These are phyloP conservation scores for Drosophila sp. DNA, from an alignment of 1,140 invertebrate genomes.

Conservation along the genomic window DNA sequence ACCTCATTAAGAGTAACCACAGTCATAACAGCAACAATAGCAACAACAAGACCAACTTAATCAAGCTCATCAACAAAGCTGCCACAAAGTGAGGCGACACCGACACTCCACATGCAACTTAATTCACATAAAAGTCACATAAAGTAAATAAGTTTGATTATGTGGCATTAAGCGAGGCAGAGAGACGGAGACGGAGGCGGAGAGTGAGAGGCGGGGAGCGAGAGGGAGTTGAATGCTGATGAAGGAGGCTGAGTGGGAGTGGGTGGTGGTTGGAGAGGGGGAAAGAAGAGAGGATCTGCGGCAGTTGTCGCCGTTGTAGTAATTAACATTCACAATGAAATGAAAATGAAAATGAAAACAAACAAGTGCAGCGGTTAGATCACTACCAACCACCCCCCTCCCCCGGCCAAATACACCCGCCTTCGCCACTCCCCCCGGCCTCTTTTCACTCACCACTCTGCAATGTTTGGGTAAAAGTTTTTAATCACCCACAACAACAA, in stretches of 20 bases:
- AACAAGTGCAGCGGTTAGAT: constrained; percentile 56
- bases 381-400: not conserved
- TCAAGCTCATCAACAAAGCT: constrained; percentile 37
- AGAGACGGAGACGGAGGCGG: not conserved
- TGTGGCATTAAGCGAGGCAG: constrained; percentile 19
- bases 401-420: no score
- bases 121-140: constrained; percentile 78
- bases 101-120: constrained; percentile 39
- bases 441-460: not conserved
- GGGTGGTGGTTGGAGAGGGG: not conserved
- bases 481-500: constrained; percentile 78
- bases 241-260: not conserved
- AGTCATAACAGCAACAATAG: not conserved
- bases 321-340: constrained; percentile 70
- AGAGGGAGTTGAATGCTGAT: not conserved
- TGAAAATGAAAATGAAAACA: constrained; percentile 68
- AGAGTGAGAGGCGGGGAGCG: not conserved
- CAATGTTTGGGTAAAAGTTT: constrained; percentile 61
- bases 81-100: constrained; percentile 11
- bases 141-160: constrained; percentile 78
- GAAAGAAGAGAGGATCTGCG: not conserved
- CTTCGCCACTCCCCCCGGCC: not conserved
- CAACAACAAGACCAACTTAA: constrained; percentile 17
- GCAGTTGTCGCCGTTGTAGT: constrained; percentile 49
- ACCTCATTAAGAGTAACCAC: constrained; percentile 21